These are phyloP conservation scores for Callithrix jacchus DNA, from an alignment of 2,113 vertebrate genomes.

Conservation along the genomic window DNA sequence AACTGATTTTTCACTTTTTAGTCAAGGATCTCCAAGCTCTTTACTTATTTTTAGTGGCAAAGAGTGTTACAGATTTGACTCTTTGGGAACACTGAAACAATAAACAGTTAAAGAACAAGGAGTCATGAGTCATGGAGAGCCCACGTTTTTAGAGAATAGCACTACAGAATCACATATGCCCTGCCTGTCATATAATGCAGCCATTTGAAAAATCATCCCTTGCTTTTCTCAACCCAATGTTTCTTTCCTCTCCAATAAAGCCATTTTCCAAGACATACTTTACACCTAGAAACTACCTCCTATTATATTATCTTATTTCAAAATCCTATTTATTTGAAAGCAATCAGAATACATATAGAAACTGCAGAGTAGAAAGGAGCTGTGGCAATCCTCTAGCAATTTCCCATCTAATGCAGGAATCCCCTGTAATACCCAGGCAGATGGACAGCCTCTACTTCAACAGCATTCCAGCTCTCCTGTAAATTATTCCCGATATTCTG, in stretches of 20 bases:
- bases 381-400: background rate
- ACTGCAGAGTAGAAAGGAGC: background rate
- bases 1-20: conserved; percentile 50
- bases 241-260: background rate
- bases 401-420: background rate
- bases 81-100: conserved; percentile 24
- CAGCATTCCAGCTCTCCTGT: background rate
- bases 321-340: background rate
- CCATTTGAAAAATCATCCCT: background rate
- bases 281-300: background rate
- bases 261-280: background rate
- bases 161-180: background rate
- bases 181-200: background rate
- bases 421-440: background rate
- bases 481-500: background rate
- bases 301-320: background rate
- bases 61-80: conserved; percentile 18
- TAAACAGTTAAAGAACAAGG: conserved; percentile 39
- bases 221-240: background rate
- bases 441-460: background rate
- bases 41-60: conserved; percentile 30
- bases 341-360: background rate
- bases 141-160: background rate
- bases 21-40: conserved; percentile 37
- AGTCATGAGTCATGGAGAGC: background rate